Base-by-base conservation (phyloP, 2,797 vertebrate genomes). In the Manis crassicaudata region DNA sequence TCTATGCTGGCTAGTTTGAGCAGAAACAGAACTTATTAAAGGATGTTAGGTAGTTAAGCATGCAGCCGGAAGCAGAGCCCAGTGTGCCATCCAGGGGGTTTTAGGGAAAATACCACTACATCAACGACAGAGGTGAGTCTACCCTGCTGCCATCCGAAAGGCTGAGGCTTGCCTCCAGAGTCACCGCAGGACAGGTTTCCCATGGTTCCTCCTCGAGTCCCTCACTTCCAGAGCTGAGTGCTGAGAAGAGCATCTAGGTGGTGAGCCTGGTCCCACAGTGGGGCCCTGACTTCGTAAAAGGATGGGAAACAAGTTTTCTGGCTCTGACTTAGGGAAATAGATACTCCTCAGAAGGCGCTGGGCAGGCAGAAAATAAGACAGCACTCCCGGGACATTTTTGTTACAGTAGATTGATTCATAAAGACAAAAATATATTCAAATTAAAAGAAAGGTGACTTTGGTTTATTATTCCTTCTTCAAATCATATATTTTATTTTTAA, bases 371-470 rank as follows among this genome's bases (percentile, higher is more conserved):
- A 97, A 93, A 82, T 60, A 50, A 46, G 77, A 79, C 20, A n/a
- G 20, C 3, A 8, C 62, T 95, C 85, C n/a, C 54, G 75, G 85
- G 88, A 79, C 43, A 68, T 82, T 70, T 96, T 92, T 89, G 32
- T 95, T 88, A 23, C 2, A 50, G 21, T 72, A 67, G 40, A 67
- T 68, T 90, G 72, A 68, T 54, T 94, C n/a, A 93, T 80, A 92
- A 94, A 82, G 25, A 60, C 29, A 89, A 88, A 97, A 67, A 72
- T 90, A 86, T 21, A 81, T 95, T 37, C 91, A 96, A 88, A 97
- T 85, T 85, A 88, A 92, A 94, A 93, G 68, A 75, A 95, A 94
- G 52, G 88, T 92, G 77, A 88, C 63, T 95, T 96, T 90, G 67
- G 29, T 25, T 92, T 93, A 63, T 91, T 93, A 60, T 58, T 87